Evolutionary conservation across 2,888 invertebrate species (phyloP), one percentile per base, ranked within the genome.

Genomic region (Drosophila neonasuta): DNA sequence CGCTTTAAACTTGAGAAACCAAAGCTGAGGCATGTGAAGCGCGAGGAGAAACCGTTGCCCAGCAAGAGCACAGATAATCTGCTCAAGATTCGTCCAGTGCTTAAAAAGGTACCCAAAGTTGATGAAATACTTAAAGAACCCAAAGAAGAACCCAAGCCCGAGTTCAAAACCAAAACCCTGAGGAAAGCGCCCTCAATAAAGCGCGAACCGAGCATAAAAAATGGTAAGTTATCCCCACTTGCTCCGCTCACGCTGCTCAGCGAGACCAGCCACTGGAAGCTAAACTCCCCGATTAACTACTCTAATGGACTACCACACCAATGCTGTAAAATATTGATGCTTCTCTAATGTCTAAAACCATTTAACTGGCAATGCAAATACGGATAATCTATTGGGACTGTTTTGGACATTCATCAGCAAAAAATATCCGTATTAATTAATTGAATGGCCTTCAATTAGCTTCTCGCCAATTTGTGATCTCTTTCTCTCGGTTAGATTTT

Each of bases 1-100:
- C 90, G 90, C 32, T 90, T 90, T 45, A 90, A 90, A 72, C 66
- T 90, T 49, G 90, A 90, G 59, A 90, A 89, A 39, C 90, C 90
- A 2, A 90, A 90, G 70, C 58, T 91, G 60, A 80, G 90, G 54
- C 90, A 90, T 64, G 90, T 90, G 9, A 90, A 90, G 63, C 89
- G 90, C 71, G 90, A 90, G 79, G 90, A 90, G 71, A 90, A 90
- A 58, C 88, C 89, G 3, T 74, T 90, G 57, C 89, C 89, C 42
- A 87, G 87, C 68, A 90, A 90, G 63, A 90, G 90, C 73, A 85
- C 80, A 41, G 90, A 91, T 46, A 88, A 91, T 64, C 66, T 90
- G 58, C 73, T 88, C 50, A 91, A 91, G 82, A 85, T 90, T 41
- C 86, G 90, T 3, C 91, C 91, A 17, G 89, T 87, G 30, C 86